Evolutionary conservation across 1,140 invertebrate species (phyloP), one percentile per base, ranked within the genome.

Genomic region (Hestina assimilis): DNA sequence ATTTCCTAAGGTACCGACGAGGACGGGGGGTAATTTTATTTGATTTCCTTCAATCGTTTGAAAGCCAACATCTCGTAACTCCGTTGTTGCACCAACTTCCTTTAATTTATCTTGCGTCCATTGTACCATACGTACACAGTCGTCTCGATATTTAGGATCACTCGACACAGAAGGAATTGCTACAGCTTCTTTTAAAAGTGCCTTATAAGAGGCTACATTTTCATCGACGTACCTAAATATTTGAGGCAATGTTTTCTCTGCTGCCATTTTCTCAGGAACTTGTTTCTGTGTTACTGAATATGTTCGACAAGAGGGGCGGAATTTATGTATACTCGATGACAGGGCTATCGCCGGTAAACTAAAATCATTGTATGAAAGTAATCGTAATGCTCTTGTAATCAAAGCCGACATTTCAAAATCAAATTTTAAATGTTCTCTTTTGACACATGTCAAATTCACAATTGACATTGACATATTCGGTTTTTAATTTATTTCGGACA

Each of bases 101-200:
- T 94, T 92, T 52, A 99, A 83, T 75, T 92, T 93, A 24, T 91
- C 86, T 47, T 92, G 91, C 19, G 92, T 92, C 95, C 95, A 98
- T 56, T 97, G 86, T 12, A 98, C 83, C 91, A 91, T 91, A 41
- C 83, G 83, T 28, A 90, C 79, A 56, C 91, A 91, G 56, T 98
- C 96, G 26, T 88, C 77, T 41, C 97, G 89, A 31, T 92, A 91
- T 58, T 96, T 93, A n/a, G 93, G 92, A 93, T 93, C 96, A 78
- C 95, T 93, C n/a, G 98, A 99, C 4, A 99, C 96, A 26, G 97
- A 99, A 73, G 96, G 94, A 72, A 99, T 99, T 2, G 94, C 96
- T 23, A 99, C 97, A 19, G 94, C 96, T 75, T 98, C 94, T 54
- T 91, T 91, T 29, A 99, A 89, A 58, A 92, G 92, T 26, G 94